Evolutionary conservation across 2,797 vertebrate species (phyloP).

Genomic region (Okamejei kenojei): DNA sequence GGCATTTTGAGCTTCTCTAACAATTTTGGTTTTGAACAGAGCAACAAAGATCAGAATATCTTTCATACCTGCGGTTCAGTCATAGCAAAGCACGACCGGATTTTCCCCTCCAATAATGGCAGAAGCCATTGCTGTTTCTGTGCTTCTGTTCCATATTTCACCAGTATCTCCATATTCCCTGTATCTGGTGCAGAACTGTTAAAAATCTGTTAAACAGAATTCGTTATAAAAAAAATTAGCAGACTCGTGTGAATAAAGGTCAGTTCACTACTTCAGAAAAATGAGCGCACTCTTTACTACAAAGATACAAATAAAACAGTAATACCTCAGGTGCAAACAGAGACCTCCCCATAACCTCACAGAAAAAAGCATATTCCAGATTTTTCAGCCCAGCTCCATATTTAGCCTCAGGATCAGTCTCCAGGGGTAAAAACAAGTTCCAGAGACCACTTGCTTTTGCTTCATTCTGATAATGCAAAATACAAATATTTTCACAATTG

Average conservation of each 20-base stretch:
- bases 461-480: conserved; percentile 47
- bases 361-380: conserved; percentile 52
- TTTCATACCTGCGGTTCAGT: conserved; percentile 52
- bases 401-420: conserved; percentile 51
- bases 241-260: background rate
- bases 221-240: background rate
- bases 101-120: conserved; percentile 51
- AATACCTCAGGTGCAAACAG: conserved; percentile 53
- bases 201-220: conserved; percentile 47
- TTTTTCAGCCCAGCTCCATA: conserved; percentile 56
- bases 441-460: conserved; percentile 55
- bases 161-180: conserved; percentile 55
- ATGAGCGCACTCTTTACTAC: background rate
- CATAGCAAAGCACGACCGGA: conserved; percentile 59
- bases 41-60: background rate
- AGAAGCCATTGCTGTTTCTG: conserved; percentile 55
- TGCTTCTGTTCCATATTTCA: conserved; percentile 48
- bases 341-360: conserved; percentile 56
- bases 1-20: background rate
- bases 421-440: conserved; percentile 57
- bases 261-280: background rate
- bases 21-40: background rate
- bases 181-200: conserved; percentile 59
- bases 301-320: background rate
- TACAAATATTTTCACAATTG: background rate